phyloP scores from a whole-genome alignment of 1,140 invertebrate species.

The Mactra quadrangularis region DNA sequence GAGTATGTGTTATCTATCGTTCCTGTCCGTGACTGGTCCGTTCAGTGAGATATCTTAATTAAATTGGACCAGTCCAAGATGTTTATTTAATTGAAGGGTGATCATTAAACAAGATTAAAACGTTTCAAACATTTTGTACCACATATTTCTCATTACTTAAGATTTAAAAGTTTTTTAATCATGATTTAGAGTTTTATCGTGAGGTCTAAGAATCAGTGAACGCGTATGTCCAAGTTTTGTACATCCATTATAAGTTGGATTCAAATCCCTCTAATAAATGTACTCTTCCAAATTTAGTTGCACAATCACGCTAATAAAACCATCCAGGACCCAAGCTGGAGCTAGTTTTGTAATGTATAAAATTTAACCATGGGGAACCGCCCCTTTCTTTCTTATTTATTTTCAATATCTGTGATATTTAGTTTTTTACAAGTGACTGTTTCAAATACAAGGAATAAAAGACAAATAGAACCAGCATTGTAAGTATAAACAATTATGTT shows the following conservation, averaged over 20 bases:
- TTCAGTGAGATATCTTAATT: slow-evolving; percentile 8
- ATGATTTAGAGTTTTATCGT: not conserved
- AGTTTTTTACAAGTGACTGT: slow-evolving; percentile 33
- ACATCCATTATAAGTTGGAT: not conserved
- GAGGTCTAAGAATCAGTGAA: not conserved
- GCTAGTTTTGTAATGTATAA: not conserved
- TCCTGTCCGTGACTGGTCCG: slow-evolving; percentile 32
- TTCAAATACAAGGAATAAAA: slow-evolving; percentile 54
- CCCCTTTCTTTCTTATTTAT: slow-evolving; percentile 15
- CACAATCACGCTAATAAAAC: not conserved
- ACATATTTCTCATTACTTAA: not conserved
- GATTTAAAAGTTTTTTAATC: not conserved
- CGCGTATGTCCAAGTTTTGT: not conserved
- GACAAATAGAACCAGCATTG: slow-evolving; percentile 58
- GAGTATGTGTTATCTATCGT: not conserved
- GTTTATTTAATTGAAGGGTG: slow-evolving; percentile 22
- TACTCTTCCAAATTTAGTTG: not conserved
- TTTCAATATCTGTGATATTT: slow-evolving; percentile 31
- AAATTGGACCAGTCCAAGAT: slow-evolving; percentile 4
- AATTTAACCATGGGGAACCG: slow-evolving; percentile 26
- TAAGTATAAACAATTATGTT: slow-evolving; percentile 46
- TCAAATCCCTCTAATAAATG: not conserved
- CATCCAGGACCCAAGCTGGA: not conserved
- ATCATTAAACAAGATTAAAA: not conserved
- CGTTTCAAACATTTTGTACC: not conserved